Percentiles rank a stretch among this genome's conserved stretches.
These are phyloP conservation scores for Drosophila aldrichi DNA, from an alignment of 2,888 invertebrate species.

Conservation along the genomic window DNA sequence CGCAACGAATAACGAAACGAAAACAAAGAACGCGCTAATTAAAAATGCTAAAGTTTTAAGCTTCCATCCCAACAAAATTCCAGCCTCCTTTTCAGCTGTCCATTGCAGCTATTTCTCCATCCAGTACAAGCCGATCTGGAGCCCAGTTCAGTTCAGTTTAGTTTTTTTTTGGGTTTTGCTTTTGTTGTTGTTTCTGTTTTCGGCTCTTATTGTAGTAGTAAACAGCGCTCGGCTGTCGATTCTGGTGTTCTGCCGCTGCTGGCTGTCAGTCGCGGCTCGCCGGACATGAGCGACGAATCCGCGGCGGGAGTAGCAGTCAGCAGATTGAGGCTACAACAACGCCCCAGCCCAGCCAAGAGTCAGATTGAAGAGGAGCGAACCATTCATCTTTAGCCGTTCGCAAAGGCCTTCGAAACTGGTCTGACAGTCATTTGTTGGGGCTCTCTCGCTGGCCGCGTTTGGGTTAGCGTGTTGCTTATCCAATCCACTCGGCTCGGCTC, in stretches of 20 bases:
- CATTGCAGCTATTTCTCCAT: constrained; percentile 71
- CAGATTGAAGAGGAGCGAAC: constrained; percentile 41
- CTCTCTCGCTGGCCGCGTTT: constrained; percentile 13
- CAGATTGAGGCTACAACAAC: constrained; percentile 44
- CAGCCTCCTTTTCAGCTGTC: constrained; percentile 81
- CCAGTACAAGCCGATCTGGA: constrained; percentile 62
- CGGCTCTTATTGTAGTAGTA: constrained; percentile 71
- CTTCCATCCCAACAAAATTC: constrained; percentile 69
- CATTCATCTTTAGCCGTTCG: constrained; percentile 79
- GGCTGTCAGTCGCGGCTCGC: constrained; percentile 62
- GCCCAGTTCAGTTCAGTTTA: constrained; percentile 27
- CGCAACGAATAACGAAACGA: constrained; percentile 83
- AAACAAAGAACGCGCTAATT: constrained; percentile 85
- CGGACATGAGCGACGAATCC: constrained; percentile 55
- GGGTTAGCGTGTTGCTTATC: constrained; percentile 79
- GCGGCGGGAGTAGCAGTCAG: constrained; percentile 43
- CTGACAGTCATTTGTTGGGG: constrained; percentile 56
- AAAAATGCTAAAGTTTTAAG: constrained; percentile 83
- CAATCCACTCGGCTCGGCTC: constrained; percentile 40
- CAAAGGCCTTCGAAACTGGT: constrained; percentile 71
- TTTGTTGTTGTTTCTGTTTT: constrained; percentile 38
- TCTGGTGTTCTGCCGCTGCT: constrained; percentile 57
- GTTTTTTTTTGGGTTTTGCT: constrained; percentile 31
- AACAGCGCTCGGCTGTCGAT: constrained; percentile 74
- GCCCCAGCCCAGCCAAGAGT: constrained; percentile 30